Conservation (phyloP, 2,888 invertebrate species). For the Alsophila aescularia region DNA sequence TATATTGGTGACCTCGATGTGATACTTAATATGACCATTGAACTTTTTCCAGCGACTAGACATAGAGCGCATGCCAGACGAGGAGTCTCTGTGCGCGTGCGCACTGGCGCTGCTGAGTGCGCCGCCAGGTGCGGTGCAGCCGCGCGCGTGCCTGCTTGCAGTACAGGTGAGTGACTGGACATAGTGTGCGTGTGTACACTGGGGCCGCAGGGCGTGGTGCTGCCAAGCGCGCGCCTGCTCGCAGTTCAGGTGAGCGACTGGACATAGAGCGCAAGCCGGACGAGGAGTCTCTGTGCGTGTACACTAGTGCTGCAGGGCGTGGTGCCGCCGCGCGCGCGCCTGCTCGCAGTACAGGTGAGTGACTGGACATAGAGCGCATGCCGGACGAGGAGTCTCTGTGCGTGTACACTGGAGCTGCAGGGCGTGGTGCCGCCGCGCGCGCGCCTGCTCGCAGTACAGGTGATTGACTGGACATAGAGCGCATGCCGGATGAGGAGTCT, state of each 20-base stretch:
- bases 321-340: no score
- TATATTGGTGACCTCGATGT: no score
- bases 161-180: no score
- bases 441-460: no score
- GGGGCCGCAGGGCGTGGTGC: no score
- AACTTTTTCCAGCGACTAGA: neutral
- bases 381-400: neutral
- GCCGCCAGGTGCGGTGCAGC: neutral
- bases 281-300: neutral
- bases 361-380: neutral
- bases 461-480: neutral
- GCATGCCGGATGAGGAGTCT: neutral
- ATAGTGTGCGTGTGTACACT: neutral
- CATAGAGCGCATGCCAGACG: neutral
- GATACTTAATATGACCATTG: no score
- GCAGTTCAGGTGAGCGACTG: neutral
- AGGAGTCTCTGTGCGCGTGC: neutral
- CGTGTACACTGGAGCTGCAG: no score
- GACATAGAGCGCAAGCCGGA: neutral
- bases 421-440: no score
- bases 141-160: neutral
- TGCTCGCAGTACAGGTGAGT: no score
- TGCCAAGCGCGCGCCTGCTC: no score
- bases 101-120: constrained; percentile 3
- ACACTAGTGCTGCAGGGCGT: no score